Evolutionary conservation across 2,797 vertebrate species (phyloP).

Genomic region (Xerus rutilus): DNA sequence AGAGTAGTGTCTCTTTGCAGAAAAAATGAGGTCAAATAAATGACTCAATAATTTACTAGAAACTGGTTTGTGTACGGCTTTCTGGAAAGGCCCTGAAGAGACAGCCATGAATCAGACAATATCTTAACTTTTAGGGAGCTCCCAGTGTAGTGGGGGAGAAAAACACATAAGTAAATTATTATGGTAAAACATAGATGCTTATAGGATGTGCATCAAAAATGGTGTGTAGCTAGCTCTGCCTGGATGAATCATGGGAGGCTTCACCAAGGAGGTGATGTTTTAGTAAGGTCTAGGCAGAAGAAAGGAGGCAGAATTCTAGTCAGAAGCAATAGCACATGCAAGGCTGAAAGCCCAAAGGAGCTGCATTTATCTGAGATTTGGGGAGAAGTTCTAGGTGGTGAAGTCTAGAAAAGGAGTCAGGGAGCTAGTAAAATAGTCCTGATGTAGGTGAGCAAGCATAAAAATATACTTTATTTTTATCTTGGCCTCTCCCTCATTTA

Average conservation of each 20-base stretch:
- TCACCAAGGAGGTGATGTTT: neutral
- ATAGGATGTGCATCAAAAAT: conserved; percentile 7
- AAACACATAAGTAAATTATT: neutral
- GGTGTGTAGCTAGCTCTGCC: neutral
- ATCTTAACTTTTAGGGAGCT: neutral
- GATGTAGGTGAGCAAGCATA: neutral
- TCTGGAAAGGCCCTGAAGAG: neutral
- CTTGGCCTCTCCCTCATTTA: neutral
- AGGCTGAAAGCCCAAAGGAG: neutral
- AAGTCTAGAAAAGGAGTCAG: neutral
- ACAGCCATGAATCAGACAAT: neutral
- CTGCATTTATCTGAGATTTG: neutral
- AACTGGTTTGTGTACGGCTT: neutral
- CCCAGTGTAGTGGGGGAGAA: neutral
- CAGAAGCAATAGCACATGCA: neutral
- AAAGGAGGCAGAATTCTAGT: neutral
- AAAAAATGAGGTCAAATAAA: conserved; percentile 18
- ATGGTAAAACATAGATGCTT: neutral
- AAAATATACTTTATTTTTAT: conserved; percentile 2
- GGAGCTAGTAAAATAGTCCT: neutral
- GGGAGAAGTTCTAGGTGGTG: neutral
- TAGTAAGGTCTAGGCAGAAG: neutral
- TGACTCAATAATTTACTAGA: neutral
- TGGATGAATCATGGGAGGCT: neutral
- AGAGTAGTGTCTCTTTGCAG: neutral